phyloP scores from a whole-genome alignment of 1,140 invertebrate genomes.

The Drosophila lacteicornis region DNA sequence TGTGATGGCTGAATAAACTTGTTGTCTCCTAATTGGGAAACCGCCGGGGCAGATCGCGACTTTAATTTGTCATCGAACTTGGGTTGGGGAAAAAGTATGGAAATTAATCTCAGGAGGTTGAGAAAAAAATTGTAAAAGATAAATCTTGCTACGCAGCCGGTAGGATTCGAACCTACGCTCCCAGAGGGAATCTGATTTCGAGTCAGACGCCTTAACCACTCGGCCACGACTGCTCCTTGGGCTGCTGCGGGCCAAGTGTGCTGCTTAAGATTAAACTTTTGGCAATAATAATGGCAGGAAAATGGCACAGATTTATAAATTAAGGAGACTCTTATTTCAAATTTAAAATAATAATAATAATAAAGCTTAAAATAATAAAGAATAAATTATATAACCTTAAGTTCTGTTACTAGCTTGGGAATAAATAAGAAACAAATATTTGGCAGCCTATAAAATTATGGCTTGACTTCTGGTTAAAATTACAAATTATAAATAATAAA shows the following conservation, averaged over 20 bases:
- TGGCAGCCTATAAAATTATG: too few relatives aligned
- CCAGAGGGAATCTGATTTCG: constrained; percentile 94
- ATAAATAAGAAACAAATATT: too few relatives aligned
- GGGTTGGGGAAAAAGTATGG: not conserved
- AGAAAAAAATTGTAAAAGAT: not conserved
- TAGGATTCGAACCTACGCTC: constrained; percentile 94
- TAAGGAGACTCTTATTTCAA: too few relatives aligned
- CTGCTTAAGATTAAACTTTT: not conserved
- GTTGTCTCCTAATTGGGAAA: constrained; percentile 63
- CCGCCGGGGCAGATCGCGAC: constrained; percentile 14
- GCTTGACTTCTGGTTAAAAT: too few relatives aligned
- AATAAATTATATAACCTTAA: too few relatives aligned
- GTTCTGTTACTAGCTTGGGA: too few relatives aligned
- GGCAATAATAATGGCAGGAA: not conserved
- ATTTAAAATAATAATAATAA: not conserved
- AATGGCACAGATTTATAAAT: not conserved
- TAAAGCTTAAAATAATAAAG: too few relatives aligned
- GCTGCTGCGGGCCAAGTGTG: not conserved
- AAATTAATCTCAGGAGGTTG: not conserved
- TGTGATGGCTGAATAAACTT: constrained; percentile 65
- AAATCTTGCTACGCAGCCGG: constrained; percentile 87
- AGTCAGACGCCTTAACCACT: constrained; percentile 95
- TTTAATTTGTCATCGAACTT: constrained; percentile 31
- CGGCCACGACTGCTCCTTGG: constrained; percentile 91
- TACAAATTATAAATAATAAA: not conserved